Base-by-base conservation (phyloP, 2,888 invertebrate genomes). In the Eurois occulta region DNA sequence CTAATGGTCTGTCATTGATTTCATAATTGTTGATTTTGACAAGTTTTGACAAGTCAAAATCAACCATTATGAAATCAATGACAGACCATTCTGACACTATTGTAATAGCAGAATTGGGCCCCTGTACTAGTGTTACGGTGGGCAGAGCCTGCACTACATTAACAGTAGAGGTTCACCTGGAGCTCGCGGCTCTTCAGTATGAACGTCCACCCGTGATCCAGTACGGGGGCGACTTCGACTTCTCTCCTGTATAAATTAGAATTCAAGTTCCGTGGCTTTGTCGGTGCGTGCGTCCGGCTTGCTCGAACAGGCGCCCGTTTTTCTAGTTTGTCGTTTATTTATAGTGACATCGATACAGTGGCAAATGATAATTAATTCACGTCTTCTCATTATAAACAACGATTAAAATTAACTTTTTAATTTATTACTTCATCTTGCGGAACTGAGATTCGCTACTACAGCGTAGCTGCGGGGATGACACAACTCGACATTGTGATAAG, bases 291-390 rank as follows among this genome's bases (percentile, higher is more conserved):
- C 58, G 11, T 32, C 58, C 32, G 55, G n/a, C 66, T 66, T 13
- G 85, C 69, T 80, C 48, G 32, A 35, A 32, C 69, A 32, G 66
- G 55, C 81, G 75, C 85, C 35, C n/a, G 82, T 81, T 75, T 81
- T 85, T 72, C 82, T 60, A 28, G 76, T 85, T 85, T 80, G 28
- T 69, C 62, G 46, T 58, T 41, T 58, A 80, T 78, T 64, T 32
- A 72, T 72, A 72, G 55, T 65, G 80, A 72, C 48, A 72, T 72
- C 67, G 62, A 52, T 80, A 79, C 73, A 46, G 78, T 70, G 7
- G 41, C 8, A n/a, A 73, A 82, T 82, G 81, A 66, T 80, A 85
- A 80, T 74, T 21, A 7, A 74, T 74, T 62, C 70, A 46, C 35
- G 66, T 64, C 48, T 38, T 55, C 60, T 66, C 55, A 67, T 70